These are phyloP conservation scores for Cyphomyrus plagiostoma DNA, from an alignment of 2,113 vertebrate genomes.

Conservation along the genomic window DNA sequence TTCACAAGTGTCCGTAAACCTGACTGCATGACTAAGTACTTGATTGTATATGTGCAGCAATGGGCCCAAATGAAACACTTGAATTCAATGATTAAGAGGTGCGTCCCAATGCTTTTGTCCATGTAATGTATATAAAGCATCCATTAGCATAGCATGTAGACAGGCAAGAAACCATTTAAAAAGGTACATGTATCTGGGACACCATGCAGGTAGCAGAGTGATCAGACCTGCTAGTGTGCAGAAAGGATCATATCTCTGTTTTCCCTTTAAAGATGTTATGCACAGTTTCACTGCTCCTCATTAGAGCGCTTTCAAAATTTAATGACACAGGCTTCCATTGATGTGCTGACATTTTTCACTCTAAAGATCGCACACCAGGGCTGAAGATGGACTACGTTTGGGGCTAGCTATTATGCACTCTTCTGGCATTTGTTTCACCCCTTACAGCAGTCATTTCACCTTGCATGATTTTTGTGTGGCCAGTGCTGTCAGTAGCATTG, in stretches of 20 bases:
- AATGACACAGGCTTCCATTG: slow-evolving; percentile 8
- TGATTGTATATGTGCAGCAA: neutral
- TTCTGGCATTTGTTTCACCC: neutral
- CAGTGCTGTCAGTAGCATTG: neutral
- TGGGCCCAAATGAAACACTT: neutral
- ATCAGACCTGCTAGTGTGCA: slow-evolving; percentile 6
- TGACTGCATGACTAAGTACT: neutral
- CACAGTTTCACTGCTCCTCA: neutral
- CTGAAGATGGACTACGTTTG: neutral
- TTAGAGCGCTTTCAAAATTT: slow-evolving; percentile 13
- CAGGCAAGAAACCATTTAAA: neutral
- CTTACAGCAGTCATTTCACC: neutral
- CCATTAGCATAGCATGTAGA: neutral
- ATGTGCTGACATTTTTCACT: slow-evolving; percentile 9
- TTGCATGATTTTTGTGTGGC: neutral
- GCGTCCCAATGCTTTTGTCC: neutral
- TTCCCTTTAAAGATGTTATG: neutral
- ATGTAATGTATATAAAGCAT: neutral
- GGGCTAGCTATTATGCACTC: neutral
- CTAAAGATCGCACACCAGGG: neutral
- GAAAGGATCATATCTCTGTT: neutral
- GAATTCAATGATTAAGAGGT: neutral
- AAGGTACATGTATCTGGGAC: neutral
- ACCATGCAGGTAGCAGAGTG: neutral
- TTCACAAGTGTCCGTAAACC: neutral